These are phyloP conservation scores for Argynnis bischoffii DNA, from an alignment of 2,888 invertebrate genomes.

Conservation along the genomic window DNA sequence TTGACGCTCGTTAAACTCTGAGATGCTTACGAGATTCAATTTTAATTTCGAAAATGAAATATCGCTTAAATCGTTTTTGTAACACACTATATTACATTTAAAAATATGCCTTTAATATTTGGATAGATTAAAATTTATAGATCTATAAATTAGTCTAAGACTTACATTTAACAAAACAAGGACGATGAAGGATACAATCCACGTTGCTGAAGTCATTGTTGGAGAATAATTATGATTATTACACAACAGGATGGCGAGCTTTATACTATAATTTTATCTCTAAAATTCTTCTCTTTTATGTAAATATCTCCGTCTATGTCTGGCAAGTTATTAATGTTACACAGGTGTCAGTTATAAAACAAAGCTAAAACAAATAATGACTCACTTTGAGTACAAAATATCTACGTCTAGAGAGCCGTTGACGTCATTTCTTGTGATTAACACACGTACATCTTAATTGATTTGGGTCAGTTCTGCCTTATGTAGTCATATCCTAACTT, in stretches of 20 bases:
- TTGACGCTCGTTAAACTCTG: conserved; percentile 25
- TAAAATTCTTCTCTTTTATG: conserved; percentile 33
- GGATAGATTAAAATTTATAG: neutral
- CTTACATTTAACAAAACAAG: conserved; percentile 46
- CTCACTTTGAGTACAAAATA: conserved; percentile 29
- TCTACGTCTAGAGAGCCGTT: conserved; percentile 12
- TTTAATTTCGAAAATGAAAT: conserved; percentile 12
- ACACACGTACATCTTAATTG: conserved; percentile 1
- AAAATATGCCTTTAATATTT: neutral
- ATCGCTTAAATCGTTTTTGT: neutral
- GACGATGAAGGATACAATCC: conserved; percentile 44
- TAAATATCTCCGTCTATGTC: conserved; percentile 35
- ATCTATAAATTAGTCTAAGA: conserved; percentile 11
- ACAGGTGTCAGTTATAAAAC: conserved; percentile 43
- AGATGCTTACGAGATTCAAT: conserved; percentile 16
- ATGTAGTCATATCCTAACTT: too few species aligned
- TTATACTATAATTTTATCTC: conserved; percentile 43
- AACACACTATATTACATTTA: neutral
- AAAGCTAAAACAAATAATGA: conserved; percentile 39
- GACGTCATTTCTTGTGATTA: conserved; percentile 8
- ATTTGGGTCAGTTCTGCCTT: too few species aligned
- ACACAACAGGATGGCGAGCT: conserved; percentile 32
- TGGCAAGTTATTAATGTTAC: conserved; percentile 31
- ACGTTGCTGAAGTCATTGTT: conserved; percentile 43
- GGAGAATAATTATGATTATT: conserved; percentile 29